phyloP scores from a whole-genome alignment of 2,113 vertebrate species.

The Amazona guildingii region DNA sequence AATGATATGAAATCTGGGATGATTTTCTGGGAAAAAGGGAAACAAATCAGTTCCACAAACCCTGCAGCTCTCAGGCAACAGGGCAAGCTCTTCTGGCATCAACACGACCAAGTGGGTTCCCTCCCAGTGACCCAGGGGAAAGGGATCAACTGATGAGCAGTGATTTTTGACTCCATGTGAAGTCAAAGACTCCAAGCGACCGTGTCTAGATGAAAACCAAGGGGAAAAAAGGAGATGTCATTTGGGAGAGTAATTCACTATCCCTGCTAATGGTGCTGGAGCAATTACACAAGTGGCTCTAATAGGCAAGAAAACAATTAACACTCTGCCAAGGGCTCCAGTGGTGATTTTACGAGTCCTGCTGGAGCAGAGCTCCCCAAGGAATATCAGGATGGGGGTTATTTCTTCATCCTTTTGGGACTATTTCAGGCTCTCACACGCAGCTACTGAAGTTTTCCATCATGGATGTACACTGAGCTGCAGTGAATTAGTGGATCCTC shows the following conservation, averaged over 20 bases:
- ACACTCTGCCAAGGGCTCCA: not conserved
- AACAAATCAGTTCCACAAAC: not conserved
- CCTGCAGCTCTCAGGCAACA: not conserved
- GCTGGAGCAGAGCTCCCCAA: not conserved
- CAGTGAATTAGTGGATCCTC: not conserved
- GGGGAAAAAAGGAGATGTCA: not conserved
- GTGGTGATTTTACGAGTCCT: not conserved
- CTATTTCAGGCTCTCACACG: not conserved
- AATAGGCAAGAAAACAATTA: slow-evolving; percentile 23
- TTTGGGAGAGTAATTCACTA: not conserved
- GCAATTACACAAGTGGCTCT: not conserved
- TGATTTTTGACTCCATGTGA: not conserved
- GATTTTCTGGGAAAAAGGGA: not conserved
- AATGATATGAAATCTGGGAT: not conserved
- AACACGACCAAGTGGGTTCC: fast-evolving
- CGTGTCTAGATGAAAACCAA: not conserved
- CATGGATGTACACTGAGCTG: not conserved
- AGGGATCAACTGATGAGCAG: not conserved
- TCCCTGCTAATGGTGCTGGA: not conserved
- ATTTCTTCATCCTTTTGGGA: not conserved
- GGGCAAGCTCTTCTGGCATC: not conserved
- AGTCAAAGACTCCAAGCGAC: not conserved
- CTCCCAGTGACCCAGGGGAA: not conserved
- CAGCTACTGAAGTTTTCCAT: not conserved
- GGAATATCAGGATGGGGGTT: not conserved